Conservation (phyloP, 92 coral and sea anemone species). For the Paragorgia papillata region DNA sequence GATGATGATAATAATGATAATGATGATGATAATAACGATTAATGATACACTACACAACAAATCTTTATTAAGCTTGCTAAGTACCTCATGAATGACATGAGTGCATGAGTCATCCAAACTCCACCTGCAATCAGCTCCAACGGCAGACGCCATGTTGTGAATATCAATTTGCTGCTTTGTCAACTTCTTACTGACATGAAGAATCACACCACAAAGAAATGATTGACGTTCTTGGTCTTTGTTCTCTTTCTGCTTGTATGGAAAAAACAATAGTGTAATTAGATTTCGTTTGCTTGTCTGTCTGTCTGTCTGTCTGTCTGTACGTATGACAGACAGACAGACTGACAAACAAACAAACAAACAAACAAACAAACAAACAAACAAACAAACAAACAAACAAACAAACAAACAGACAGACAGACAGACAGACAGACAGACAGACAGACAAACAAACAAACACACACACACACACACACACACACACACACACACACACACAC, state of each 20-base stretch:
- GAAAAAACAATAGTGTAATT: background rate
- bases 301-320: too few relatives aligned
- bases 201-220: conserved; percentile 73
- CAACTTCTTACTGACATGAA: conserved; percentile 86
- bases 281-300: too few relatives aligned
- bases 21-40: too few relatives aligned
- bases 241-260: background rate
- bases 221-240: background rate
- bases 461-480: too few relatives aligned
- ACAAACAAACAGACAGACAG: background rate
- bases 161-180: conserved; percentile 75
- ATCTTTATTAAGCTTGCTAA: background rate
- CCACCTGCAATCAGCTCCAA: conserved; percentile 96
- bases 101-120: conserved; percentile 84
- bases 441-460: background rate
- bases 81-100: conserved; percentile 91
- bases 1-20: too few relatives aligned
- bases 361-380: background rate
- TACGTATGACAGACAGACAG: background rate
- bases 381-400: background rate
- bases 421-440: background rate
- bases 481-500: too few relatives aligned
- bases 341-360: background rate
- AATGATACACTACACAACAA: too few relatives aligned
- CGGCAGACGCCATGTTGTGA: conserved; percentile 71